Base-by-base conservation (phyloP, 30 jellyfish, hydroid and myxozoan species). In the Sanderia malayensis region DNA sequence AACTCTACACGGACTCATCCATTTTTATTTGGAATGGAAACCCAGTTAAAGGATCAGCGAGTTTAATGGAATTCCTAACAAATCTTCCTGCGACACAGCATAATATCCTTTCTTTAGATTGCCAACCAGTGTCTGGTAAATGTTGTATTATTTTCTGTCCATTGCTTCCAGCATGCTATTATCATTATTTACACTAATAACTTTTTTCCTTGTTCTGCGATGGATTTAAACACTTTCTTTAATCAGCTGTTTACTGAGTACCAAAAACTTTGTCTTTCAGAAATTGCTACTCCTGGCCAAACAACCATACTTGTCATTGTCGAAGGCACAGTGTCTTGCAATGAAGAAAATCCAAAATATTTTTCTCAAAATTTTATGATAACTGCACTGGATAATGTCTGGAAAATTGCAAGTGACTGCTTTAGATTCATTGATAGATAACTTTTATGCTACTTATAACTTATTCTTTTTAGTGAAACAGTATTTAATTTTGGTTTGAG, bases 1-100 rank as follows among this genome's bases (percentile, higher is more conserved):
- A 86, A 29, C 69, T 92, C n/a, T 92, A 85, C 81, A 85, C 94
- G 32, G 87, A 85, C 21, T 41, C 84, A 31, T 85, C 99, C 9
- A 67, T 47, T 19, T 64, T 70, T 26, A 72, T 92, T 0, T 92
- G 99, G 99, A 92, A 92, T 92, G 99, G 99, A 19, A 92, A 92
- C 67, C 89, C 90, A 0, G 60, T 46, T 32, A 58, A 58, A 15
- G 96, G 96, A 4, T 81, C 32, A 32, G 33, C 76, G 19, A 68
- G 47, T 21, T 79, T 92, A 49, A 65, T 62, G 1, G 95, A 92
- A n/a, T 84, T 92, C 47, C 60, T 82, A 59, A 72, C 77, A 34
- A 85, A 85, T 68, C 63, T 92, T 6, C 99, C 99, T 10, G 61
- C 84, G 27, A 85, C 95, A 0, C 63, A 64, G 25, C 99, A 92